Evolutionary conservation across 2,888 invertebrate species (phyloP).

Genomic region (Cheilosia urbana): DNA sequence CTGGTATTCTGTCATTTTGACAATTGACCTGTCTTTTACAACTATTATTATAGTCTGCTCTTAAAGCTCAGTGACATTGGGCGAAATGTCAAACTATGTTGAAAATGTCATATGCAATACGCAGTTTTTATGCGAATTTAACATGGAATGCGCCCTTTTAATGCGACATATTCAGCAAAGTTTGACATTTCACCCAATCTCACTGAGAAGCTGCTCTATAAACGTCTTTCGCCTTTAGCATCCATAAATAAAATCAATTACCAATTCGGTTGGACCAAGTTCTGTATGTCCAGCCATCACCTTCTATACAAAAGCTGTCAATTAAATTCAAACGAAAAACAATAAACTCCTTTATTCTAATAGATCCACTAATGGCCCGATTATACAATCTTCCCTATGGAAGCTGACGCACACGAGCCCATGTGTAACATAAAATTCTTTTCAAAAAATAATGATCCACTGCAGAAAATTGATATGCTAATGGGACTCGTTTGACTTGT

Average conservation of each 20-base stretch:
- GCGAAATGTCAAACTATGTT: no score
- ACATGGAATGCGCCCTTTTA: no score
- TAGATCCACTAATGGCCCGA: constrained; percentile 6
- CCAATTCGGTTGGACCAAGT: neutral
- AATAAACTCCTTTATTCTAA: neutral
- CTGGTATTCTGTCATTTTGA: no score
- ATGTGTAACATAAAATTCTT: neutral
- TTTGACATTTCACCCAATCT: no score
- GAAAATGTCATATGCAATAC: no score
- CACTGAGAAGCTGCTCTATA: no score
- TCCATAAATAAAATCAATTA: neutral
- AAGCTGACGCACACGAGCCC: neutral
- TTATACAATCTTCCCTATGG: neutral
- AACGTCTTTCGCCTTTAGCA: no score
- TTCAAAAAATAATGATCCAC: constrained; percentile 18
- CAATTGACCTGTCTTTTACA: no score
- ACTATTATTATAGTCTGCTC: no score
- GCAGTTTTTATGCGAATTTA: no score
- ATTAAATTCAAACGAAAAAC: neutral
- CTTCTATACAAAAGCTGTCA: neutral
- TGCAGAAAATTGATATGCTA: constrained; percentile 39
- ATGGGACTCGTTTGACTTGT: constrained; percentile 22
- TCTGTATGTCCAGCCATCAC: neutral
- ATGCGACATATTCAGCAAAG: no score
- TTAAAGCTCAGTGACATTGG: no score